Base-by-base conservation (phyloP, 2,113 vertebrate species). In the Cacatua alba region DNA sequence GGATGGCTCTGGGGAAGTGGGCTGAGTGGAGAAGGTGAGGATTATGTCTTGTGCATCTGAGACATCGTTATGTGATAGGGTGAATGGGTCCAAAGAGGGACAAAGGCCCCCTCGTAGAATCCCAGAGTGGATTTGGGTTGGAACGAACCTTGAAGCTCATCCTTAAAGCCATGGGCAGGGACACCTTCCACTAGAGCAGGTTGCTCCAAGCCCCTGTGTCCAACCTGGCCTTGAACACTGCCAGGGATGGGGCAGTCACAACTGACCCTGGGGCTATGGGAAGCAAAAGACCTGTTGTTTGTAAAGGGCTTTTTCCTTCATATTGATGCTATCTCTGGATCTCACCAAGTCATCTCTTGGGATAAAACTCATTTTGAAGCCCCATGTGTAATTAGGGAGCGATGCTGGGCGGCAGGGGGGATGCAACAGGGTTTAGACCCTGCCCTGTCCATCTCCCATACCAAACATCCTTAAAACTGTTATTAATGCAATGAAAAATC, bases 41-140 rank as follows among this genome's bases (percentile, higher is more conserved):
- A 4, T 21, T 1, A 5, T 39, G 43, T 13, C 57, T 69, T 12
- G 7, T 41, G 18, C 37, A 10, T 39, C 71, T 0, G 0, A 19
- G 35, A 3, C 11, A 4, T 31, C 6, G 0, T n/a, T 8, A 6
- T 52, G 55, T 21, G 17, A 2, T 6, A 3, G 29, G 28, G n/a
- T 2, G 37, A 13, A 39, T 0, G 11, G 9, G 7, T 55, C 53
- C 24, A 3, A 6, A 15, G n/a, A 35, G 31, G 24, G 31, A 55
- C 31, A 7, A 10, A 16, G 2, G n/a, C 60, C n/a, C 20, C 13
- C 8, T 44, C 2, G 2, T 35, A 35, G 13, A 15, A 59, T 24
- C 57, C 21, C 57, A 35, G 33, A 35, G 21, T 35, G 57, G 9
- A 24, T 59, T 59, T 23, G 33, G 57, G 57, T 35, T 59, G 33